These are phyloP conservation scores for Heterodera schachtii DNA, from an alignment of 1,140 invertebrate genomes.

Conservation along the genomic window DNA sequence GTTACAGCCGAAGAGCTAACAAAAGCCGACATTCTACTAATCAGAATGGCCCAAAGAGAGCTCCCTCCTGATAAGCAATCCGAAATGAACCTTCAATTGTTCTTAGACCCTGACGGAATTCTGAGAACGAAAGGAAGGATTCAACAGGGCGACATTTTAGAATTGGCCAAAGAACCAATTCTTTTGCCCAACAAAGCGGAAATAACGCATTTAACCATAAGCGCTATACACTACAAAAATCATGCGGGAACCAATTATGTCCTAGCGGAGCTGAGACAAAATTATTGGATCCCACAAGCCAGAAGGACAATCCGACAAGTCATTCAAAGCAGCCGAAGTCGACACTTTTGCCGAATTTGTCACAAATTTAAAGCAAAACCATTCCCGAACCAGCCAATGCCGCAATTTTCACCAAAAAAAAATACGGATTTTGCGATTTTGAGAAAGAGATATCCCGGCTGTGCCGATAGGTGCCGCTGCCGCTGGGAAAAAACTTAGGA, in stretches of 20 bases:
- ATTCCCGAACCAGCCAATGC: too few relatives aligned
- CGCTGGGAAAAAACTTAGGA: too few relatives aligned
- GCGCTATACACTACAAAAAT: constrained; percentile 10
- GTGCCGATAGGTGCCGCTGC: too few relatives aligned
- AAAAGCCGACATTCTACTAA: constrained; percentile 19
- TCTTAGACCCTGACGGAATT: constrained; percentile 29
- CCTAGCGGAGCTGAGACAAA: constrained; percentile 8
- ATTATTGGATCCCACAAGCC: constrained; percentile 30
- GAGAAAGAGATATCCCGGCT: too few relatives aligned
- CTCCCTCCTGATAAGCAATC: not conserved
- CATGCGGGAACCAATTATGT: constrained; percentile 20
- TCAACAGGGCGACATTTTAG: not conserved
- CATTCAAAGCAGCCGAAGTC: not conserved
- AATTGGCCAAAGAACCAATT: constrained; percentile 18
- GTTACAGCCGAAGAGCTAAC: not conserved
- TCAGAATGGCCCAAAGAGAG: not conserved
- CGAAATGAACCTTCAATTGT: constrained; percentile 12
- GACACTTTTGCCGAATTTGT: constrained; percentile 6
- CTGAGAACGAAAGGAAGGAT: constrained; percentile 9
- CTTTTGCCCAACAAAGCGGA: constrained; percentile 26
- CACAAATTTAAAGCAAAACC: too few relatives aligned
- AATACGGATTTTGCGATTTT: too few relatives aligned
- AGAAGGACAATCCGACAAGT: not conserved
- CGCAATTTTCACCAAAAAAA: too few relatives aligned
- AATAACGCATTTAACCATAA: not conserved